A percentile compares a stretch with the other conserved stretches of the same genome.
Evolutionary conservation across 2,888 invertebrate genomes (phyloP).

Genomic region (Tipula confusa): DNA sequence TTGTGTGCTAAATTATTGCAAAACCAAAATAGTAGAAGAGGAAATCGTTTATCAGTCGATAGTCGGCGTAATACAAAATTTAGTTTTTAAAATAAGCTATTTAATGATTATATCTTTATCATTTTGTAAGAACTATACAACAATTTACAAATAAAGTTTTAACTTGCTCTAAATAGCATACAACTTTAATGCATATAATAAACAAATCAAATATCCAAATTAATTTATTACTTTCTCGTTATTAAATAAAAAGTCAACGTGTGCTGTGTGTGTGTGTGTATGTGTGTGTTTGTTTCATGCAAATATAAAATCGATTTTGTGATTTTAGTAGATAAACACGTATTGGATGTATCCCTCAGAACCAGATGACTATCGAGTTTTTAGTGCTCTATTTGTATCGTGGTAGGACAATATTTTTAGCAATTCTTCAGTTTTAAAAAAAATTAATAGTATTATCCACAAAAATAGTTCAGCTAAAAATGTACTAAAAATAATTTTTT

Average conservation of each 20-base stretch:
- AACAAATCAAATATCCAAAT: background rate
- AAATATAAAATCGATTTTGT: background rate
- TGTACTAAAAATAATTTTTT: background rate
- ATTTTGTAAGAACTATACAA: background rate
- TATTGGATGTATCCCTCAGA: background rate
- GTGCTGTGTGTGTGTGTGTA: no score
- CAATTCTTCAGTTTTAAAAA: no score
- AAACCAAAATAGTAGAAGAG: no score
- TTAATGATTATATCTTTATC: no score
- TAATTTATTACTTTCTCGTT: background rate
- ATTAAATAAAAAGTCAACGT: background rate
- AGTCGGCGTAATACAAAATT: no score
- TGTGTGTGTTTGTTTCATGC: background rate
- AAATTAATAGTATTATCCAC: no score
- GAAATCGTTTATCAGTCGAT: no score
- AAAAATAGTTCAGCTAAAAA: background rate
- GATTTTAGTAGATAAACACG: background rate
- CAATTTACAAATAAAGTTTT: background rate
- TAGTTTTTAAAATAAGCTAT: no score
- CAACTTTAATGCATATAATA: background rate
- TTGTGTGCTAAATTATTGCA: no score
- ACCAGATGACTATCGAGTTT: background rate
- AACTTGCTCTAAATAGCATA: background rate
- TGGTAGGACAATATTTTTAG: no score
- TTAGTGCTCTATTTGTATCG: background rate